Base-by-base conservation (phyloP, 2,888 invertebrate genomes). In the Phragmatobia fuliginosa region DNA sequence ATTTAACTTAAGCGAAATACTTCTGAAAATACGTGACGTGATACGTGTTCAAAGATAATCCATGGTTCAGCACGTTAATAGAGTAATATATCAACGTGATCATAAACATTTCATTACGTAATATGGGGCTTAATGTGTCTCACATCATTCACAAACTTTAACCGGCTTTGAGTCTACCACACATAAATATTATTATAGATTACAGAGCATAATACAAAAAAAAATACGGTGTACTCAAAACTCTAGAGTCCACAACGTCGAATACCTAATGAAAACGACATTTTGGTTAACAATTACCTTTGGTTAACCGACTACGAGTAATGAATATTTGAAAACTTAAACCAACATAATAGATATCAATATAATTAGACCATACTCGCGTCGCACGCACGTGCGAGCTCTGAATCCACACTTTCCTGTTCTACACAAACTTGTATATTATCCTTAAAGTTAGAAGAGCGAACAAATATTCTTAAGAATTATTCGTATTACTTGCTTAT, bases 231-330 rank as follows among this genome's bases (percentile, higher is more conserved):
- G 72, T 82, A 80, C 79, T 78, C 78, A 80, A 83, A 84, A 73
- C 71, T 62, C 64, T 72, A 59, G 66, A 74, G 71, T 73, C 74
- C 68, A 73, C 80, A 77, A 81, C 83, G 81, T 77, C 78, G 71
- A 85, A 85, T 87, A 88, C 85, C 83, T 87, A 88, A 83, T 84
- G 76, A 88, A 87, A 86, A 87, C 85, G 85, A 86, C 85, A 84
- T 81, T 79, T 81, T 87, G 87, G 87, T 84, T 87, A 87, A 87
- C 85, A 73, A 83, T 74, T 82, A 83, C 78, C 85, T 86, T 87
- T 87, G 86, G 88, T 88, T 86, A 88, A 87, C 88, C 89, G 84
- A 83, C 82, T 83, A 77, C 84, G 78, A 80, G 81, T 80, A 83
- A 79, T 80, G 72, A 83, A 85, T 80, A 80, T 78, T 72, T 76